Base-by-base conservation (phyloP, 2,113 vertebrate species). In the Microcebus jonahi region DNA sequence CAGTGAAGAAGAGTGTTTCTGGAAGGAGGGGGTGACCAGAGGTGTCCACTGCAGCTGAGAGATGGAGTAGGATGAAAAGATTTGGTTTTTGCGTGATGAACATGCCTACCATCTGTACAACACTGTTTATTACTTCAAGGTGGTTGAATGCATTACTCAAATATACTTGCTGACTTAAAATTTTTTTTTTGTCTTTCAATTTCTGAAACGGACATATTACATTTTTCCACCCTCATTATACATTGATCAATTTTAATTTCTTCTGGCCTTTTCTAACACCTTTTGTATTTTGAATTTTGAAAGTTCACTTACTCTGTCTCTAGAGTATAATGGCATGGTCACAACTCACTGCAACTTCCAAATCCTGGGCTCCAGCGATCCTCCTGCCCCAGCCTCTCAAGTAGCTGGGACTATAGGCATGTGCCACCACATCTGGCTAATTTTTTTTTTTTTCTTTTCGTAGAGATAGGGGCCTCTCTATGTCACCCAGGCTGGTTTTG, bases 141-240 rank as follows among this genome's bases (percentile, higher is more conserved):
- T 87, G 57, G 34, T 77, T 90, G 70, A 82, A 77, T 36, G 31
- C 14, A 71, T 73, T 29, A 50, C 75, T 90, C 65, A 81, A 76
- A 90, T 68, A 53, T 9, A 48, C 48, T 48, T 48, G 48, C 48
- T 48, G 48, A 48, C 48, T 48, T 10, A 48, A 48, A 48, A 2
- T 10, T 10, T 10, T 48, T 42, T 53, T 53, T 96, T 95, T 25
- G 53, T 61, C 25, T 67, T 67, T 73, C 11, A 59, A 27, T 82
- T 90, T 95, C 76, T 93, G n/a, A 83, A 93, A 45, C 4, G 82
- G 55, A 50, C 80, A 10, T 90, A 81, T 89, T 42, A 63, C 27
- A n/a, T 6, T 23, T 90, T 92, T 67, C 34, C 2, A 31, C 13
- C 8, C 36, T 57, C 48, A 65, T 50, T 79, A 42, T 34, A 70